Conservation (phyloP, 23 tunicate species). For the Halocynthia aurantium region DNA sequence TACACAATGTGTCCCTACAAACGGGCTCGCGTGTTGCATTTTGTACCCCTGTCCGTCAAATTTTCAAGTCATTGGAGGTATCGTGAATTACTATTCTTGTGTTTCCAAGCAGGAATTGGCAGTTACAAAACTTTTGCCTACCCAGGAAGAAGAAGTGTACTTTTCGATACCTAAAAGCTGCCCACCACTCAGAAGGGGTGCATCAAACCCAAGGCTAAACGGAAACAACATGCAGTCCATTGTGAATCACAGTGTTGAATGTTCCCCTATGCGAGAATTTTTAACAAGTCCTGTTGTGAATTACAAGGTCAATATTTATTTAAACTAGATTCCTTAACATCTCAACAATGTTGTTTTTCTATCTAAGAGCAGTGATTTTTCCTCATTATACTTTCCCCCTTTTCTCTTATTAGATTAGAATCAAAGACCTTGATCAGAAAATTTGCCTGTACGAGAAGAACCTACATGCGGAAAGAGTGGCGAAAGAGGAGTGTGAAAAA, state of each 20-base stretch:
- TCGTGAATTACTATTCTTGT: not conserved
- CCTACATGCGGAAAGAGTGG: conserved; percentile 6
- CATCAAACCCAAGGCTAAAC: not conserved
- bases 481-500: conserved; percentile 19
- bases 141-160: conserved; percentile 16
- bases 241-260: not conserved
- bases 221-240: not conserved
- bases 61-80: conserved; percentile 18
- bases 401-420: conserved; percentile 6
- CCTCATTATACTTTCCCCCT: no score
- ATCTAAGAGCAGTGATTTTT: no score
- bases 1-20: not conserved
- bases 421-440: conserved; percentile 23
- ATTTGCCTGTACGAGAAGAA: conserved; percentile 4
- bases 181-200: conserved; percentile 7
- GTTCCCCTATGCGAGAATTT: conserved; percentile 28
- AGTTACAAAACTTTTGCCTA: not conserved
- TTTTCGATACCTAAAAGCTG: conserved; percentile 21
- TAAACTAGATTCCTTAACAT: no score
- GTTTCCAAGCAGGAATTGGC: not conserved
- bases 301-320: conserved; percentile 11
- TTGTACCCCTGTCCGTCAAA: conserved; percentile 9
- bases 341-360: no score
- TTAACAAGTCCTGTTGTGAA: conserved; percentile 15
- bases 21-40: not conserved